Conservation (phyloP, 2,797 vertebrate genomes). For the Pyrocephalus nanus region DNA sequence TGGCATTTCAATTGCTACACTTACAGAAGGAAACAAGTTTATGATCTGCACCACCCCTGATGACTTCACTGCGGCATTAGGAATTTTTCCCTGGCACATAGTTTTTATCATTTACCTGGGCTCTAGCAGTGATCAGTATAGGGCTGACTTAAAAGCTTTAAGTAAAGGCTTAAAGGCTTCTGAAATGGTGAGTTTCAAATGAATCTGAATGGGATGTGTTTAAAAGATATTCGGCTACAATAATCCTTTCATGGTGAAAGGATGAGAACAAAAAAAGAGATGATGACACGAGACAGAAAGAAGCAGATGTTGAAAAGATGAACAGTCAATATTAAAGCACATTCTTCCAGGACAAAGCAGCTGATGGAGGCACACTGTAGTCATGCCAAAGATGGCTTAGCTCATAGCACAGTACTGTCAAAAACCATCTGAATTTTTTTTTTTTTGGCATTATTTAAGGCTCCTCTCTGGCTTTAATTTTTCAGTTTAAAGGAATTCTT, state of each 20-base stretch:
- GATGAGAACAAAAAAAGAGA: neutral
- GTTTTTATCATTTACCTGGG: neutral
- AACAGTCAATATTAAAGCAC: neutral
- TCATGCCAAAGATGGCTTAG: neutral
- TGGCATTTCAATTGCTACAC: neutral
- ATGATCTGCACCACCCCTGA: constrained; percentile 6
- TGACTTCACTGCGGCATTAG: neutral
- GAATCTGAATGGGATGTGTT: neutral
- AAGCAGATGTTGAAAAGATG: neutral
- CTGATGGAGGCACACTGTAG: neutral
- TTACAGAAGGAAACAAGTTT: constrained; percentile 2
- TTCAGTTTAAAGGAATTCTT: neutral
- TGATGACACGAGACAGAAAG: constrained; percentile 23
- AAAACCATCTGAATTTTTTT: neutral
- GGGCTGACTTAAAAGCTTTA: constrained; percentile 25
- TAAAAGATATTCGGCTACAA: constrained; percentile 28
- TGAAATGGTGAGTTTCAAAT: neutral
- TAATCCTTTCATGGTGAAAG: constrained; percentile 12
- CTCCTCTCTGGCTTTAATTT: neutral
- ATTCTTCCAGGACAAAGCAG: neutral
- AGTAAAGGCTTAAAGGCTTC: constrained; percentile 14
- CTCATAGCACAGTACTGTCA: neutral
- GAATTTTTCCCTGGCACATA: neutral
- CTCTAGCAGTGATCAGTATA: neutral
- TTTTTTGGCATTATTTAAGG: neutral